Evolutionary conservation across 1,140 invertebrate genomes (phyloP), one percentile per base, ranked within the genome.

Genomic region (Drosophila lini): DNA sequence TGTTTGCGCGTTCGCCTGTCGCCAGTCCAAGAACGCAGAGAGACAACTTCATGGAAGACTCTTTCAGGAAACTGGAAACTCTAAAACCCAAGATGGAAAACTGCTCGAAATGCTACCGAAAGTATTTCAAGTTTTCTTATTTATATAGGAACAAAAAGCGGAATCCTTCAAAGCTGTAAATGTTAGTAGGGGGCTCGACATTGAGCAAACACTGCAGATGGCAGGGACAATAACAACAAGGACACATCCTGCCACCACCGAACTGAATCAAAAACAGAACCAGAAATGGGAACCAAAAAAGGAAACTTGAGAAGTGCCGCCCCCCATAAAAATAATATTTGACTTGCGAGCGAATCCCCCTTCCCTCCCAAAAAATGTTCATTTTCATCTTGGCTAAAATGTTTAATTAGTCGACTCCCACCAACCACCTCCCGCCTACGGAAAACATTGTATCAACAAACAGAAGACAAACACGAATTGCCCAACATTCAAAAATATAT

Each of bases 321-420:
- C 41, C 28, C 10, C 40, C 42, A 63, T 32, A 63, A 69, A 69
- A 64, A 71, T 70, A 74, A 81, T 81, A 78, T 85, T 81, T 81
- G 59, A 78, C 45, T 74, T 70, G 47, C 48, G 55, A 28, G 25
- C 5, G 25, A 28, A 0, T 5, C 5, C 25, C 25, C 1, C 25
- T 28, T 6, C 25, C 31, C 53, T 19, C 19, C 19, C 48, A 63
- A 67, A 91, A 61, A 91, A 78, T 77, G 53, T 74, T 78, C 40
- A 80, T 80, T 83, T 83, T 77, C 63, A 78, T 84, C 80, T 86
- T 8, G 57, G 44, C 68, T 62, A 70, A 81, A 84, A 86, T 86
- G 52, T 86, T 84, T 86, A 84, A 84, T 84, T 81, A 86, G 68
- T 63, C 56, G 48, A 62, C 73, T 65, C 22, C 5, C 22, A 22